Evolutionary conservation across 2,113 vertebrate genomes (phyloP), one percentile per base, ranked within the genome.

Genomic region (Leuciscus idus): DNA sequence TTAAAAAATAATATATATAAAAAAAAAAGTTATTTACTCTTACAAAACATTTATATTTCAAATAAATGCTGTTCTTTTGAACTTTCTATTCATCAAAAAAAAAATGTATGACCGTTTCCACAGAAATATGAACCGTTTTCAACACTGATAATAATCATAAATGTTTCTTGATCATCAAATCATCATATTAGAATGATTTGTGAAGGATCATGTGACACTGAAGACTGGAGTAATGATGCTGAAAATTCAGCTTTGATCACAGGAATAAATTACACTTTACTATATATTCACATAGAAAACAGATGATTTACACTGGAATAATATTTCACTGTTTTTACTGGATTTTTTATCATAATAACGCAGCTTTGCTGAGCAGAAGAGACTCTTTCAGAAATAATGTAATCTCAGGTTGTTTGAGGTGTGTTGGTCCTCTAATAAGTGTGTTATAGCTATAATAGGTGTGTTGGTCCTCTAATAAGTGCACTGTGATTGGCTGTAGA

Each of bases 281-380:
- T n/a, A 6, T 15, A 28, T 64, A 48, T 48, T 48, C 46, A 12
- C 46, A 12, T 12, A 48, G 46, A 48, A 1, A 48, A 48, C 46
- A 12, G 46, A 0, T 50, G 48, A 15, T 50, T 15, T 15, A 52
- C 13, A 52, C 0, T 52, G 0, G 0, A 17, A 15, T 15, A 50
- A 15, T 15, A 50, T 15, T 50, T 15, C 48, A 50, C 48, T 5
- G 0, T 48, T 48, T 28, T 12, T 64, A 28, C 61, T 5, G 2
- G 2, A 30, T 30, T 30, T 66, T 7, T 66, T 0, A 66, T 15
- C 26, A 66, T 4, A 66, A 6, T 6, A 64, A 28, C 15, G 12
- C 26, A 64, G 61, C 61, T 6, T 30, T 66, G 13, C 0, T 64
- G 26, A 66, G 28, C 62, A 66, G 62, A 15, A 52, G 13, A 30